These are phyloP conservation scores for Puffinus mauretanicus DNA, from an alignment of 2,113 vertebrate genomes.

Conservation along the genomic window DNA sequence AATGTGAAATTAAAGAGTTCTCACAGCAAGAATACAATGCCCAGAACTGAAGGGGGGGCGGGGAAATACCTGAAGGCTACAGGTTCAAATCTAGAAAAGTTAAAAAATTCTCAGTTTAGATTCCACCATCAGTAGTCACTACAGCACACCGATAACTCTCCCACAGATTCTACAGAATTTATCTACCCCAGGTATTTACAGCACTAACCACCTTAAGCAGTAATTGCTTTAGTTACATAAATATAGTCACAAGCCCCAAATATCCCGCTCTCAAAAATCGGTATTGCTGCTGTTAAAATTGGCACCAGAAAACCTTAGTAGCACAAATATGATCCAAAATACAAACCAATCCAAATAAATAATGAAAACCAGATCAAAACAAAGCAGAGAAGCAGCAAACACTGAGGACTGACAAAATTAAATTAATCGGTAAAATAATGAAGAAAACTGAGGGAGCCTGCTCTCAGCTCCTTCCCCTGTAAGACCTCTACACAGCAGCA, in stretches of 20 bases:
- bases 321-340: neutral
- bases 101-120: neutral
- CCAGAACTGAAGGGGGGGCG: neutral
- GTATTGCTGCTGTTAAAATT: neutral
- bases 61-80: neutral
- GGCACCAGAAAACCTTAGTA: slow-evolving; percentile 1
- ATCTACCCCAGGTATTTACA: neutral
- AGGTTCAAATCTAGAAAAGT: neutral
- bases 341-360: neutral
- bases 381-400: neutral
- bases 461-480: neutral
- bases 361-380: neutral
- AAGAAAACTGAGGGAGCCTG: neutral
- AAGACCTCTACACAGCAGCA: neutral
- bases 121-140: neutral
- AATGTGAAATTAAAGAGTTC: neutral
- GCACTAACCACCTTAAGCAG: neutral
- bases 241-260: neutral
- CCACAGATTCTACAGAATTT: neutral
- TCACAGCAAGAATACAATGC: neutral
- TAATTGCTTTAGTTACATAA: neutral
- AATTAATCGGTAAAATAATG: neutral
- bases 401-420: neutral
- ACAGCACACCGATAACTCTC: neutral
- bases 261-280: neutral